These are phyloP conservation scores for Phymastichus coffea DNA, from an alignment of 1,140 invertebrate genomes.

Conservation along the genomic window DNA sequence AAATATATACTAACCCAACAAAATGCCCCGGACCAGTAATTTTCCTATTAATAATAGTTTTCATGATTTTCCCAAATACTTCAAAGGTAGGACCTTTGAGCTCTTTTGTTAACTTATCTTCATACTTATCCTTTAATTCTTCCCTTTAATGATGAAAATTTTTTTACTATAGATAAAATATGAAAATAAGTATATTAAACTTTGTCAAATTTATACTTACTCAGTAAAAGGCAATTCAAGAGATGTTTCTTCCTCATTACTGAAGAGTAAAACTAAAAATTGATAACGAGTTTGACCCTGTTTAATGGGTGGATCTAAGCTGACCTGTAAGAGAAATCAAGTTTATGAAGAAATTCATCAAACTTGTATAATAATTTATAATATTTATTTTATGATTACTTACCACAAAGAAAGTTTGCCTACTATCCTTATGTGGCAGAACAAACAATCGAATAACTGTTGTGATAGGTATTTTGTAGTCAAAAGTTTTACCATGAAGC, in stretches of 20 bases:
- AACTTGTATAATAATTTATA: neutral
- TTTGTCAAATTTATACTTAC: constrained; percentile 56
- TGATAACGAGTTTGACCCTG: constrained; percentile 98
- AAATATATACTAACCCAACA: constrained; percentile 67
- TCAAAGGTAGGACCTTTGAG: constrained; percentile 92
- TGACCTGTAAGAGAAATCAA: constrained; percentile 59
- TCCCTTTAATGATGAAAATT: constrained; percentile 61
- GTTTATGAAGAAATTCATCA: neutral
- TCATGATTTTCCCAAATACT: constrained; percentile 94
- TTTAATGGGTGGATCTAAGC: constrained; percentile 98
- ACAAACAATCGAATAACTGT: constrained; percentile 93
- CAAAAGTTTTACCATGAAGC: constrained; percentile 99
- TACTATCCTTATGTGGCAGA: constrained; percentile 94
- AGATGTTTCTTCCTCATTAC: constrained; percentile 91
- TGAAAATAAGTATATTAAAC: constrained; percentile 16
- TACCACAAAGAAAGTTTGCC: constrained; percentile 99
- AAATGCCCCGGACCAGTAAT: constrained; percentile 94
- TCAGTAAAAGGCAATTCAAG: constrained; percentile 90
- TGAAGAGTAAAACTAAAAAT: constrained; percentile 93
- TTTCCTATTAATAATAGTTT: constrained; percentile 90
- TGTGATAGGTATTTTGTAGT: constrained; percentile 98
- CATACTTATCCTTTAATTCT: constrained; percentile 92
- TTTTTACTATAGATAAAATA: constrained; percentile 22
- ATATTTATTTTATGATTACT: constrained; percentile 36
- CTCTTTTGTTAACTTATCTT: constrained; percentile 89